Evolutionary conservation across 1,140 invertebrate genomes (phyloP), one percentile per base, ranked within the genome.

Genomic region (Papilio polyxenes): DNA sequence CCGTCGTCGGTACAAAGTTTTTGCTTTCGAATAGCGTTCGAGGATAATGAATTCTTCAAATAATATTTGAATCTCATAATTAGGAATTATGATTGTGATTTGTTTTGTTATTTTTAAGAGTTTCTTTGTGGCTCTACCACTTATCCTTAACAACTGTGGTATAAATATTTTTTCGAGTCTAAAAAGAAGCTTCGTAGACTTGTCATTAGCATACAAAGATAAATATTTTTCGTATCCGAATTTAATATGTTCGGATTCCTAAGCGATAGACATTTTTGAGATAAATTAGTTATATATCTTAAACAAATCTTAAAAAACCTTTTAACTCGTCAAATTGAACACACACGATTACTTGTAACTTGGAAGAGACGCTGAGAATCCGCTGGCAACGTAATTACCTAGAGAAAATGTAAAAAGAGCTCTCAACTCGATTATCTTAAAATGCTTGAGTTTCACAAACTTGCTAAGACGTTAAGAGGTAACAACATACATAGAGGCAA

Each of bases 391-490:
- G 56, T 80, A 80, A 80, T 80, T 80, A 59, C 78, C 40, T 69
- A 80, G 78, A 40, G 59, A 80, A 80, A 69, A 80, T 80, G 78
- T 65, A 65, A 23, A 78, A 80, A 65, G 59, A 40, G 78, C 59
- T 40, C 59, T 11, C 65, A 80, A 80, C 59, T 80, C 78, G 56
- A 80, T 80, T 80, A 65, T 65, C 56, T 80, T 80, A 40, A 59
- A 59, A 80, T 80, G 78, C 69, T 80, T 80, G 78, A 80, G 40
- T 80, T 80, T 80, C 17, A 17, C 78, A 48, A 80, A 80, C 37
- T 80, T 80, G 59, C 78, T 59, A n/a, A 59, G 78, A 69, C 23
- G 78, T 80, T 80, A 65, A 65, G 59, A 20, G 59, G 69, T 80
- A 65, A 59, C 44, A 65, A 69, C 78, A 80, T 20, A 37, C 37